Evolutionary conservation across 2,797 vertebrate species (phyloP), one percentile per base, ranked within the genome.

Genomic region (Psittacula derbiana): DNA sequence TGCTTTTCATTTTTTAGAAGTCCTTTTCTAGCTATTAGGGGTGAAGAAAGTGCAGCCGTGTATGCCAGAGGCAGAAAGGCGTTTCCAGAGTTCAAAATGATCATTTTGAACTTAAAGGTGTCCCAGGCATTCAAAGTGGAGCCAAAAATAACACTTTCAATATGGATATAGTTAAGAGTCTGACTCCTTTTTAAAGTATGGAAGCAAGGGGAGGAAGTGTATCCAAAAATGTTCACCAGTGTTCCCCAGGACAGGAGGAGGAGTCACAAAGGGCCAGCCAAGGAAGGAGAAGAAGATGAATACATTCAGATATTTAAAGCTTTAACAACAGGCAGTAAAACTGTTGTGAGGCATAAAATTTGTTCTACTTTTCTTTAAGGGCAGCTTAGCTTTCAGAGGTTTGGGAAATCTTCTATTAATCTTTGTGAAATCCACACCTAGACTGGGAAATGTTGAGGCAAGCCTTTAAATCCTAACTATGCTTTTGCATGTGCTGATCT

Each of bases 391-490:
- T 93, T 91, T 92, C 80, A 55, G 70, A 85, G 79, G 50, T 76
- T 86, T 90, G 66, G 50, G 76, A 95, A 93, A 84, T 79, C 50
- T 71, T 94, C 40, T 70, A 21, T 82, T 85, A 75, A 76, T 86
- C 83, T 86, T 90, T 40, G 30, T 88, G 67, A 94, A 95, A 92
- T 89, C 74, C 71, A 94, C 44, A 90, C 60, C 40, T 62, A 90
- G 62, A 31, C 44, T 66, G 81, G 83, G 41, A 90, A 86, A 94
- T 93, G 92, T 94, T 92, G 84, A 92, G 70, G 90, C 96, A 94
- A 93, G 94, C 91, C 96, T 96, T 97, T 96, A 96, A 96, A 95
- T 95, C 93, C 94, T 92, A 91, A 97, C 95, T 80, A 43, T 10
- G 38, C 49, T 23, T 71, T 71, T 89, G 86, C 60, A 19, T 71